Base-by-base conservation (phyloP, 1,140 invertebrate species). In the Pinna nobilis region DNA sequence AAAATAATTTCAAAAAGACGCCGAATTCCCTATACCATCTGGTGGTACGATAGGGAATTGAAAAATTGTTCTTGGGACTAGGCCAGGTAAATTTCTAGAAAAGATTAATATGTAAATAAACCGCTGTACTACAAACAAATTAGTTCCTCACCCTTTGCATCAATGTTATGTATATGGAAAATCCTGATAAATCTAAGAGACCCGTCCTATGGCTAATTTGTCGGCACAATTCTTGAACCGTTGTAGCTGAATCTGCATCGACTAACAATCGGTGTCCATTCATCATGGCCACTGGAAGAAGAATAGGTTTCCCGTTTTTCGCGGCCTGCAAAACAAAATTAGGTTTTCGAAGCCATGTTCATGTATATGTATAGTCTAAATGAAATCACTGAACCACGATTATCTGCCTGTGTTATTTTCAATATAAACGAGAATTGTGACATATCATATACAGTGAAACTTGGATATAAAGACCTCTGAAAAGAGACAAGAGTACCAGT, bases 271-370 rank as follows among this genome's bases (percentile, higher is more conserved):
- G 63, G 7, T 80, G 69, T 18, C 82, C 81, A 51, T 82, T 84
- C 82, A 87, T 84, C 61, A 87, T 74, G 5, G 80, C 81, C 7
- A 88, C 77, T 6, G 87, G 87, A n/a, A 88, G 60, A 53, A 87
- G 65, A 7, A 88, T 82, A 0, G 85, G 85, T 64, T 87, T 87
- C 32, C 81, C 73, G 59, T 84, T 86, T 73, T 87, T 87, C 0
- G 83, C 81, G 30, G 87, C 85, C 87, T 88, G 60, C 0, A 73
- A 67, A 39, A 53, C n/a, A n/a, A n/a, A n/a, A n/a, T n/a, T n/a
- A n/a, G n/a, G n/a, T n/a, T n/a, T n/a, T n/a, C n/a, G n/a, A n/a
- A n/a, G n/a, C n/a, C n/a, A n/a, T n/a, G n/a, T n/a, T n/a, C n/a
- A n/a, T n/a, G n/a, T n/a, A n/a, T n/a, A n/a, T n/a, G n/a, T n/a